Evolutionary conservation across 2,888 invertebrate species (phyloP).

Genomic region (Elaeidobius kamerunicus): DNA sequence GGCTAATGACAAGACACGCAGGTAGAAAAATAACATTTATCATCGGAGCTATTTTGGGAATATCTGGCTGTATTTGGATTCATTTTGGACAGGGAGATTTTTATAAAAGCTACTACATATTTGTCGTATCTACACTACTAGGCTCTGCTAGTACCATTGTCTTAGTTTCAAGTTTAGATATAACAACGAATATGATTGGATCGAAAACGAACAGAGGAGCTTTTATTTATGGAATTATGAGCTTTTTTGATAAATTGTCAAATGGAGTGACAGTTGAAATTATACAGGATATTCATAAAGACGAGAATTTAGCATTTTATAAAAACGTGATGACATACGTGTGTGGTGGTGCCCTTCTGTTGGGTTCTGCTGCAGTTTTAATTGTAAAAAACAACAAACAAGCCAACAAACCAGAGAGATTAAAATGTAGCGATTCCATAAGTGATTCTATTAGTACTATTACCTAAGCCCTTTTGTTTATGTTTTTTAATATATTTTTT

Average conservation of each 20-base stretch:
- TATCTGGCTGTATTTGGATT: constrained; percentile 68
- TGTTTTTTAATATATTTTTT: too few species aligned
- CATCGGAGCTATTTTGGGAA: constrained; percentile 63
- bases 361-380: constrained; percentile 52
- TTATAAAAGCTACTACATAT: constrained; percentile 61
- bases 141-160: constrained; percentile 82
- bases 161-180: constrained; percentile 79
- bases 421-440: too few species aligned
- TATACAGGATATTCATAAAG: constrained; percentile 66
- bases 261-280: constrained; percentile 81
- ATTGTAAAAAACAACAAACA: constrained; percentile 31
- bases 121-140: constrained; percentile 67
- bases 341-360: constrained; percentile 55
- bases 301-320: constrained; percentile 52
- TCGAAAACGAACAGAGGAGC: constrained; percentile 80
- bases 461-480: too few species aligned
- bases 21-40: constrained; percentile 70
- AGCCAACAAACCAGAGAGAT: too few species aligned
- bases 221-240: constrained; percentile 71
- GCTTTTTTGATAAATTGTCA: constrained; percentile 85
- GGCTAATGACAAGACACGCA: constrained; percentile 60
- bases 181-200: constrained; percentile 86
- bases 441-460: constrained; percentile 8
- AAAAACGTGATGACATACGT: constrained; percentile 55
- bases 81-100: constrained; percentile 56